Percentiles rank a stretch among this genome's conserved stretches.
Evolutionary conservation across 2,888 invertebrate genomes (phyloP).

Genomic region (Altica lythri): DNA sequence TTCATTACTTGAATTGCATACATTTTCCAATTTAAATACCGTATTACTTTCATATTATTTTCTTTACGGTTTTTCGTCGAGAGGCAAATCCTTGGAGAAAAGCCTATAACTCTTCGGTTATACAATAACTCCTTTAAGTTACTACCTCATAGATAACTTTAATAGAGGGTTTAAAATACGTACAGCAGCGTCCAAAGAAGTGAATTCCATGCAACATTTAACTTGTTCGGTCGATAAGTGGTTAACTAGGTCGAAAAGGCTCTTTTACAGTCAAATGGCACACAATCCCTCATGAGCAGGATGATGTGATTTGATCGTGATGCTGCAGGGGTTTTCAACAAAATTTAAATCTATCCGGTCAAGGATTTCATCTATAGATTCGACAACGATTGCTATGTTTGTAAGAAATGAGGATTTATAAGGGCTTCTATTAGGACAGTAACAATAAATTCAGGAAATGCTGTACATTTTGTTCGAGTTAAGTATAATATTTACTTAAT

Average conservation of each 20-base stretch:
- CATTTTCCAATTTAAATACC: no score
- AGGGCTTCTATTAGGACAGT: no score
- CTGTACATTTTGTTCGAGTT: no score
- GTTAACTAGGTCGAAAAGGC: not conserved
- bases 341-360: constrained; percentile 11
- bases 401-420: no score
- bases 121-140: not conserved
- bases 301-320: constrained; percentile 5
- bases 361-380: constrained; percentile 3
- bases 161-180: constrained; percentile 21
- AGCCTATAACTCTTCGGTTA: no score
- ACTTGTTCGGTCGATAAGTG: constrained; percentile 1
- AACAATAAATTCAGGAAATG: no score
- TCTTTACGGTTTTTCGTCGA: no score
- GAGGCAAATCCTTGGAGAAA: no score
- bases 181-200: constrained; percentile 16
- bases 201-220: constrained; percentile 24
- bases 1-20: no score
- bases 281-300: constrained; percentile 7
- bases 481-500: no score
- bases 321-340: constrained; percentile 9
- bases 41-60: no score
- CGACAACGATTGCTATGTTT: no score
- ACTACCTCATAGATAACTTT: not conserved
- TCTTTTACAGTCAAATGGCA: constrained; percentile 14